Base-by-base conservation (phyloP, 2,113 vertebrate species). In the Cyanoliseus patagonus region DNA sequence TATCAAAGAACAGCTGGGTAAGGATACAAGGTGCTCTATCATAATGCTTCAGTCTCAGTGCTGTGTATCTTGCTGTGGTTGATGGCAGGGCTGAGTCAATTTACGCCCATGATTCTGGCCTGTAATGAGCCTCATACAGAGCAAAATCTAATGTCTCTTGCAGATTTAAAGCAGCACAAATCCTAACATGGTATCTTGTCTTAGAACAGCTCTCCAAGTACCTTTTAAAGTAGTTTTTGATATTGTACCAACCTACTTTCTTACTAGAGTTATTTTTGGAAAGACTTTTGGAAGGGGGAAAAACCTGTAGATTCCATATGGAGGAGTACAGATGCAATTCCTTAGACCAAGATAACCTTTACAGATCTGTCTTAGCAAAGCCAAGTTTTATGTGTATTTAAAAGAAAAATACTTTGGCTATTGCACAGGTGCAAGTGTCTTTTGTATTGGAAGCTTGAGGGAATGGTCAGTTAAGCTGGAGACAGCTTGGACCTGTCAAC, bases 1-100 rank as follows among this genome's bases (percentile, higher is more conserved):
- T 97, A 99, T 99, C 94, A 99, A 99, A 90, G 99, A 99, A 84
- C 99, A 99, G 97, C 92, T 99, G 94, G 99, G 99, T 99, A 97
- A 97, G 95, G 49, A 59, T 10, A 9, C 39, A 41, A 73, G n/a
- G 3, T 46, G 17, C 75, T 93, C 15, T 52, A 3, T 41, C 9
- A 1, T 69, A 62, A 42, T 47, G 24, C 10, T 59, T 78, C 11
- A 22, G 0, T 41, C 10, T 42, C 47, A 78, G 44, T 64, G 16
- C 7, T 70, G 31, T 62, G 10, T 70, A 6, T 49, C 44, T 62
- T 57, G 5, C 11, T 80, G 14, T 52, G 5, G 3, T 49, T 47
- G 46, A 57, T 39, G 27, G 10, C 33, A n/a, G 25, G 52, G 62
- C 59, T 10, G 35, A 62, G 37, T 39, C 17, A 86, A 19, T 30